Conservation (phyloP, 2,888 invertebrate species). For the Drosophila sordidula region DNA sequence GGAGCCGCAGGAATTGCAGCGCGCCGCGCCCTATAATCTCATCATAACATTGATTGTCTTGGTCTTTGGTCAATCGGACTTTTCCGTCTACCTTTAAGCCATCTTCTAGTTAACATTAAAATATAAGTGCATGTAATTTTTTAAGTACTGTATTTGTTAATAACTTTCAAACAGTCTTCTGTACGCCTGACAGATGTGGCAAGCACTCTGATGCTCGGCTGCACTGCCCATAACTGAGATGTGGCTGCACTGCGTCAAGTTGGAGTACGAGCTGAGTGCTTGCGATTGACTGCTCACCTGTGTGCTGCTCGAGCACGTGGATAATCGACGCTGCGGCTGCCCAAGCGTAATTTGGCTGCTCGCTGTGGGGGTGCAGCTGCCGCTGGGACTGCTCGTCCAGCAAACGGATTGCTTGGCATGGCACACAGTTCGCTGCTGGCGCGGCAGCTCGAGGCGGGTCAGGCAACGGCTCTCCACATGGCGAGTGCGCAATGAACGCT, state of each 20-base stretch:
- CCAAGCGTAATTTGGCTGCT: conserved; percentile 7
- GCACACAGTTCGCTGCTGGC: conserved; percentile 81
- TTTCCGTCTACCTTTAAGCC: conserved; percentile 78
- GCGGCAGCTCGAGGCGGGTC: conserved; percentile 47
- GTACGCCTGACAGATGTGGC: conserved; percentile 78
- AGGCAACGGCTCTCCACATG: conserved; percentile 40
- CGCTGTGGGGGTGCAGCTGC: conserved; percentile 3
- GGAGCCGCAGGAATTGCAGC: conserved; percentile 63
- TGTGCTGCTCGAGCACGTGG: conserved; percentile 70
- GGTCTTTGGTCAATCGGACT: conserved; percentile 83
- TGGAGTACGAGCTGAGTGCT: conserved; percentile 53
- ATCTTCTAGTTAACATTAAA: conserved; percentile 1
- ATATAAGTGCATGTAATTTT: conserved; percentile 35
- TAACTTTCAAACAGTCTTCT: conserved; percentile 58
- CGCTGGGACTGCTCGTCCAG: conserved; percentile 12
- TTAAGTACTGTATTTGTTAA: conserved; percentile 2
- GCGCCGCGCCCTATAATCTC: conserved; percentile 83
- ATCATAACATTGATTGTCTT: conserved; percentile 82
- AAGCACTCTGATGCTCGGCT: conserved; percentile 66
- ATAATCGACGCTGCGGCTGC: conserved; percentile 55
- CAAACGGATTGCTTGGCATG: conserved; percentile 68
- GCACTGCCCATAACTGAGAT: conserved; percentile 24
- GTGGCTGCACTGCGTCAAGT: conserved; percentile 45
- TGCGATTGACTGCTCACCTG: conserved; percentile 64
- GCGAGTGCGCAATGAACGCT: conserved; percentile 29